Percentiles rank a stretch among this genome's conserved stretches.
phyloP scores from a whole-genome alignment of 2,113 vertebrate genomes.

The Dolichallabes microphthalmus region DNA sequence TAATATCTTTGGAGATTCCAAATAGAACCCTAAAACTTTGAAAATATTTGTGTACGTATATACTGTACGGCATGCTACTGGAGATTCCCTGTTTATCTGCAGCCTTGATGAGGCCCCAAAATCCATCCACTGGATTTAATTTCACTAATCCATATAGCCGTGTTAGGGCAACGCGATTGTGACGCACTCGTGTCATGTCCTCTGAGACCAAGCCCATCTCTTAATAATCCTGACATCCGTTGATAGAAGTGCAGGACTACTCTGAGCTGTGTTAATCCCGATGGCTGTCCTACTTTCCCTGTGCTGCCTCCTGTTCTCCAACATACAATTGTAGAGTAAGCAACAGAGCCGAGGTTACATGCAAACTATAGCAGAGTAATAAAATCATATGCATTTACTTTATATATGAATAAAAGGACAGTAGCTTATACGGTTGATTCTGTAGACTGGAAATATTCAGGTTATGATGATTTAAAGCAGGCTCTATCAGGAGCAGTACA shows the following conservation, averaged over 20 bases:
- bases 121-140: conserved; percentile 9
- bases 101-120: neutral
- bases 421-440: neutral
- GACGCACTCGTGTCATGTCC: neutral
- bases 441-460: neutral
- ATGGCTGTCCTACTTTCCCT: conserved; percentile 40
- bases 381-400: neutral
- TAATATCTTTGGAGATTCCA: neutral
- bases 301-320: conserved; percentile 29
- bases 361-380: neutral
- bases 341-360: neutral
- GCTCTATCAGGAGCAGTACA: neutral
- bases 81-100: neutral
- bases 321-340: conserved; percentile 6
- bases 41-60: neutral
- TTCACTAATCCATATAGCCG: conserved; percentile 28
- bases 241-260: conserved; percentile 26
- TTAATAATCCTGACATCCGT: conserved; percentile 25
- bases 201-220: neutral
- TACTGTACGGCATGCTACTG: neutral
- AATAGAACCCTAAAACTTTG: neutral
- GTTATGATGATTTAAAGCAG: conserved; percentile 19
- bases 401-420: neutral
- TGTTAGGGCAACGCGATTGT: neutral
- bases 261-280: conserved; percentile 37